These are phyloP conservation scores for Onychomys torridus DNA, from an alignment of 2,797 vertebrate genomes.

Conservation along the genomic window DNA sequence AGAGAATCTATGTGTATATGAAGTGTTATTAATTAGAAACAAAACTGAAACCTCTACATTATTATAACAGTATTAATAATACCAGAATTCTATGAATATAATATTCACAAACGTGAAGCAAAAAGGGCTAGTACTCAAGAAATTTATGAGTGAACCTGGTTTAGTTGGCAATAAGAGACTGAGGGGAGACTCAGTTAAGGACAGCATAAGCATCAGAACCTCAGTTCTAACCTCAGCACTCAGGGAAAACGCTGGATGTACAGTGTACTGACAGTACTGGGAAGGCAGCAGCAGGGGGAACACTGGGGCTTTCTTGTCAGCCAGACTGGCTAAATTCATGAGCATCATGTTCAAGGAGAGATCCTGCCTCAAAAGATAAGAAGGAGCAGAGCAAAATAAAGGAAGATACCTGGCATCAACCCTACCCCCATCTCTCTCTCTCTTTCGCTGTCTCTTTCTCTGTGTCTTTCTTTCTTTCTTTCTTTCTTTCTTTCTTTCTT, in stretches of 20 bases:
- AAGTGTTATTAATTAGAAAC: not conserved
- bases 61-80: not conserved
- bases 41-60: not conserved
- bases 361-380: not conserved
- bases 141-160: not conserved
- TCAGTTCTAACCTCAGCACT: too few species aligned
- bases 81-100: not conserved
- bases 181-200: not conserved
- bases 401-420: not conserved
- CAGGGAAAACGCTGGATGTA: not conserved
- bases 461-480: too few species aligned
- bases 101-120: not conserved
- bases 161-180: not conserved
- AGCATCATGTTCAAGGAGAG: not conserved
- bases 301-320: not conserved
- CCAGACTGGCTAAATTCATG: not conserved
- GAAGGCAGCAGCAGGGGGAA: not conserved
- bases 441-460: too few species aligned
- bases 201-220: not conserved
- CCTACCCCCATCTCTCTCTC: rapidly evolving
- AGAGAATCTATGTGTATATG: not conserved
- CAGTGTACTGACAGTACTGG: not conserved
- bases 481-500: not conserved
- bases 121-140: not conserved
- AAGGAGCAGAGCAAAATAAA: not conserved